Conservation (phyloP, 2,888 invertebrate species). For the Oligia latruncula region DNA sequence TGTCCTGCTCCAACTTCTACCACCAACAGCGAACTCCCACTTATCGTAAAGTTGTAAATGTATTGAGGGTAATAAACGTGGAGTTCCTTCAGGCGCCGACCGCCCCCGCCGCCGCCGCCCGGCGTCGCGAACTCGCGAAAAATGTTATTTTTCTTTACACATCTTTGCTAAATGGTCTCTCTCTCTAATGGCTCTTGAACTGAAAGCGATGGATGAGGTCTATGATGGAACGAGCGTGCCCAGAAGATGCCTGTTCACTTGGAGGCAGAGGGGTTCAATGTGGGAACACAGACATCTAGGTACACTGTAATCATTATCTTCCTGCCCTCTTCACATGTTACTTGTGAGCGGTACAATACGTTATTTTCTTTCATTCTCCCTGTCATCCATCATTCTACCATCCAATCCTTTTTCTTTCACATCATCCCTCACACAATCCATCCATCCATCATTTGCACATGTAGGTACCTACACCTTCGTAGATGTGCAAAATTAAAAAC, state of each 20-base stretch:
- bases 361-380: background rate
- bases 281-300: background rate
- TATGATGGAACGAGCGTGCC: too few relatives aligned
- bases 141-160: background rate
- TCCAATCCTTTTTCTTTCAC: background rate
- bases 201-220: too few relatives aligned
- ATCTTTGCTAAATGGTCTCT: too few relatives aligned
- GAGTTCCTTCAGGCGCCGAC: background rate
- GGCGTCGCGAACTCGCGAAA: too few relatives aligned
- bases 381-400: background rate
- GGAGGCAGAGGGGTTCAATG: too few relatives aligned
- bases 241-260: too few relatives aligned
- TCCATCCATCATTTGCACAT: background rate
- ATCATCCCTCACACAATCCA: background rate
- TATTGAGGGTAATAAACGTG: slow-evolving; percentile 11
- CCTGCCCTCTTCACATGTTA: background rate
- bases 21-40: background rate
- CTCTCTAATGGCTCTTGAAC: too few relatives aligned
- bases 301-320: background rate
- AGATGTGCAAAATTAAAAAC: background rate
- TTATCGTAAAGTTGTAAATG: slow-evolving; percentile 15
- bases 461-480: background rate
- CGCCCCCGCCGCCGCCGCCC: too few relatives aligned
- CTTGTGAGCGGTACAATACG: background rate
- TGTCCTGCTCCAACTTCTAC: slow-evolving; percentile 36